A percentile compares a stretch with the other conserved stretches of the same genome.
Evolutionary conservation across 2,797 vertebrate genomes (phyloP).

Genomic region (Carapus acus): DNA sequence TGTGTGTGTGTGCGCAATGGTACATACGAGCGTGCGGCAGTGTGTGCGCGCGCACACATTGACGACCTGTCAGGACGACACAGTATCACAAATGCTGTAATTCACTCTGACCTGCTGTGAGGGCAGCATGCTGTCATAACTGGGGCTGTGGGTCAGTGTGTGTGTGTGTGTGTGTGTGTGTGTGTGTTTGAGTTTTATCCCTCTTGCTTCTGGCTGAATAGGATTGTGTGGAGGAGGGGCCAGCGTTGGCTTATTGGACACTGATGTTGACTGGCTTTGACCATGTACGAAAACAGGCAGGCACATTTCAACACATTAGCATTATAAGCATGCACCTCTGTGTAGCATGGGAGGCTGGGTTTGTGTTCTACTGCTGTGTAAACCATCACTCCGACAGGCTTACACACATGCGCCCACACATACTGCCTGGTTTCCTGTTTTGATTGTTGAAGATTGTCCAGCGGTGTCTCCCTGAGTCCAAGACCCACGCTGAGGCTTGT

Average conservation of each 20-base stretch:
- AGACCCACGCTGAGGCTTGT: slow-evolving; percentile 46
- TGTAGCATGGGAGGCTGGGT: slow-evolving; percentile 1
- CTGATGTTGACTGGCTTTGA: slow-evolving; percentile 5
- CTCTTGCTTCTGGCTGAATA: neutral
- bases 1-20: too few relatives aligned
- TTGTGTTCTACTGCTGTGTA: slow-evolving; percentile 7
- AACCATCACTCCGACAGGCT: slow-evolving; percentile 11
- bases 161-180: neutral
- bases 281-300: neutral
- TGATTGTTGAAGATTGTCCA: slow-evolving; percentile 39
- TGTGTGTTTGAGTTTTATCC: slow-evolving; percentile 5
- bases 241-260: neutral
- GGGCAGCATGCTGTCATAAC: neutral
- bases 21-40: too few relatives aligned
- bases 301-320: neutral
- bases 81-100: neutral
- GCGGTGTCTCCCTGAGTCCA: slow-evolving; percentile 38
- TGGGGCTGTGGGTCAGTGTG: neutral
- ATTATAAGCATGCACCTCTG: slow-evolving; percentile 5
- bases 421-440: slow-evolving; percentile 11
- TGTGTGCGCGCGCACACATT: neutral
- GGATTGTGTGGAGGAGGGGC: neutral
- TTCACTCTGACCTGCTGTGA: slow-evolving; percentile 2
- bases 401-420: neutral
- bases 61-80: slow-evolving; percentile 1